Evolutionary conservation across 2,797 vertebrate genomes (phyloP), one percentile per base, ranked within the genome.

Genomic region (Muscicapa comitata): DNA sequence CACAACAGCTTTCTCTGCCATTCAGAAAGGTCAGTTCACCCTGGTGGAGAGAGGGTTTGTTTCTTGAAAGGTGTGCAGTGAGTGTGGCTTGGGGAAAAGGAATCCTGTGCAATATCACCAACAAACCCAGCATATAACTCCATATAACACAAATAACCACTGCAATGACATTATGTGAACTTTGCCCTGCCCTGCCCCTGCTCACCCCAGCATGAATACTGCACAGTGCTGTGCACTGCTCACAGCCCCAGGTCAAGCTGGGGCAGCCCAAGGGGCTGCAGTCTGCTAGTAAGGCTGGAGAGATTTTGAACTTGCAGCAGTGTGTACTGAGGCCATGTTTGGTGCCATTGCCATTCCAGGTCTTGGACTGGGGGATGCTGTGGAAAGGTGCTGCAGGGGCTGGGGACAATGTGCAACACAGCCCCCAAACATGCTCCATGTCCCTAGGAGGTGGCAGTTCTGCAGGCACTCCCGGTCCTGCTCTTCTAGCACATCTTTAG

Each of bases 161-260:
- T 18, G 18, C 57, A 37, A 37, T 9, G 37, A 21, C 3, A 24
- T 35, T 21, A 25, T 1, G 2, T 0, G 7, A 28, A 3, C 21
- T 55, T 71, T 53, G 57, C 11, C 26, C 24, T 40, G 35, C 21
- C n/a, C 17, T 17, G 5, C 5, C 26, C 19, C 54, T 76, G 48
- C 51, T 50, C 40, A 23, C 15, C 21, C 24, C 8, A 6, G 15
- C 38, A 25, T 2, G 5, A 40, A 17, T 12, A 50, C 14, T 1
- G 0, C 42, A 26, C 38, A 19, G 31, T 20, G 18, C 29, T 4
- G 5, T n/a, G n/a, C n/a, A n/a, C 26, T 45, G 35, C 25, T 54
- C 12, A 31, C 11, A 18, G 40, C 50, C 15, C 33, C 43, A 24
- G 59, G 20, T 10, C 4, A 13, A 45, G 40, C 24, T 31, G 23